phyloP scores from a whole-genome alignment of 2,113 vertebrate genomes.

The Channa maculata region DNA sequence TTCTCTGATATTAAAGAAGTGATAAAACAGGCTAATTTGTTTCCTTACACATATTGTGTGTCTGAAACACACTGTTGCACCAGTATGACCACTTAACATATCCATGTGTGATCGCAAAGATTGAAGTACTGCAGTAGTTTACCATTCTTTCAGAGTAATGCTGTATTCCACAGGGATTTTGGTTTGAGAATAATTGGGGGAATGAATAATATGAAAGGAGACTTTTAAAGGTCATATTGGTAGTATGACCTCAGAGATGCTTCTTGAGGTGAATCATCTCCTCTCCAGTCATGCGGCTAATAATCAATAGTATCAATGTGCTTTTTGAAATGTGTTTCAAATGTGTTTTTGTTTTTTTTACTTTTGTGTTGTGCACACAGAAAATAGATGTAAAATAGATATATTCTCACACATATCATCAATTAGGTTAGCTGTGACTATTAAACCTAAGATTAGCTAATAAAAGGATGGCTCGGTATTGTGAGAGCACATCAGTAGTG shows the following conservation, averaged over 20 bases:
- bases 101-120: conserved; percentile 14
- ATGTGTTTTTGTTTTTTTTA: conserved; percentile 18
- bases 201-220: conserved; percentile 67
- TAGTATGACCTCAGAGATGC: conserved; percentile 62
- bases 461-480: conserved; percentile 33
- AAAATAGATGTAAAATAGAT: conserved; percentile 15
- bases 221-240: conserved; percentile 71
- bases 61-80: conserved; percentile 12
- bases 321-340: background rate
- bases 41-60: conserved; percentile 9
- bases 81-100: conserved; percentile 11
- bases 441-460: conserved; percentile 48
- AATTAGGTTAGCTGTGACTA: conserved; percentile 48
- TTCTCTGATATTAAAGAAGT: conserved; percentile 10
- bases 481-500: conserved; percentile 39
- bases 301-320: conserved; percentile 75
- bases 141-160: background rate
- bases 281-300: conserved; percentile 52
- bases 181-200: conserved; percentile 41
- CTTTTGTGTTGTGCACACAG: conserved; percentile 25
- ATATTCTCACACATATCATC: conserved; percentile 28
- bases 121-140: conserved; percentile 8
- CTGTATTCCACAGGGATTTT: conserved; percentile 16
- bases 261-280: conserved; percentile 58
- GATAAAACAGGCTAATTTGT: background rate